phyloP scores from a whole-genome alignment of 2,888 invertebrate species.

The Opisthograptis luteolata region DNA sequence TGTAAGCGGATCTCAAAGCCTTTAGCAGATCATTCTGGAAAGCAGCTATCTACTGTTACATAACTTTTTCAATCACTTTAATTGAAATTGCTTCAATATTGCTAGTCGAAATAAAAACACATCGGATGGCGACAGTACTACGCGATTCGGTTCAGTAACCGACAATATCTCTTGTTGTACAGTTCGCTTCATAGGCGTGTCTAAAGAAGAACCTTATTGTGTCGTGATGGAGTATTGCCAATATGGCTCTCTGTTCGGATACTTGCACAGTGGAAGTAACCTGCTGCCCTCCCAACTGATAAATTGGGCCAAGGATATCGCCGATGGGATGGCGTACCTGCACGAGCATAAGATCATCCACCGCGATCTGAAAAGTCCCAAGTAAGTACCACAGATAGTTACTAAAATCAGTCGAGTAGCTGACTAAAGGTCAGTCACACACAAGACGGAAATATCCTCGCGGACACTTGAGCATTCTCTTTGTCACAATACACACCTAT shows the following conservation, averaged over 20 bases:
- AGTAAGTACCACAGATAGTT: conserved; percentile 90
- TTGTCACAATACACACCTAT: too few species aligned
- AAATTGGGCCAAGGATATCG: conserved; percentile 97
- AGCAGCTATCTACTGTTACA: too few species aligned
- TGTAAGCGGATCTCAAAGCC: too few species aligned
- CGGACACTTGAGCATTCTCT: too few species aligned
- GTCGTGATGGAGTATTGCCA: conserved; percentile 99
- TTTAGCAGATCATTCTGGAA: too few species aligned
- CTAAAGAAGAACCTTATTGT: conserved; percentile 95
- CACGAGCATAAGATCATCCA: conserved; percentile 99
- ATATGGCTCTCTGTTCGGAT: conserved; percentile 96
- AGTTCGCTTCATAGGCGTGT: conserved; percentile 93
- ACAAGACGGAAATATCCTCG: too few species aligned
- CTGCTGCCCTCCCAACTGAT: conserved; percentile 94
- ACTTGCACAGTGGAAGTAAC: conserved; percentile 92
- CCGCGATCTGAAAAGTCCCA: conserved; percentile 99
- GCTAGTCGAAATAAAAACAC: not conserved
- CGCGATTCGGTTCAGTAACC: not conserved
- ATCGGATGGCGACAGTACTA: not conserved
- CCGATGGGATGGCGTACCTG: conserved; percentile 97
- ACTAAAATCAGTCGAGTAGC: not conserved
- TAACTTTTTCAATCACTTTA: not conserved
- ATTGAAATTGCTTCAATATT: not conserved
- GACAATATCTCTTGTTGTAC: conserved; percentile 15
- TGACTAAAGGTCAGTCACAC: too few species aligned